A percentile compares a stretch with the other conserved stretches of the same genome.
These are phyloP conservation scores for Corbicula japonica DNA, from an alignment of 2,888 invertebrate genomes.

Conservation along the genomic window DNA sequence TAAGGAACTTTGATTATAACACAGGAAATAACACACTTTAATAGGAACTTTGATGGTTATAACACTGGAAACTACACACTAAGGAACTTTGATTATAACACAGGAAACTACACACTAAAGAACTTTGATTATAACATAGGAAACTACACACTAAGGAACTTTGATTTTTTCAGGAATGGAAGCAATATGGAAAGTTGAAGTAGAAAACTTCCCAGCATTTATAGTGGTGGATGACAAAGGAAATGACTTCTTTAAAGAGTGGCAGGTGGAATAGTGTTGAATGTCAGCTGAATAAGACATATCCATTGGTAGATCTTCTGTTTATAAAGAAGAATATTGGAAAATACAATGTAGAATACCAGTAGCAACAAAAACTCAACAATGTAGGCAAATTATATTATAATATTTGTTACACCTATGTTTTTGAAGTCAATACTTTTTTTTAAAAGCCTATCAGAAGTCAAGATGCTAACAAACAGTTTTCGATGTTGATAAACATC, in stretches of 20 bases:
- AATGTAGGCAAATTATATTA: too few species aligned
- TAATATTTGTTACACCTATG: too few species aligned
- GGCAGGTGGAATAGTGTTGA: constrained; percentile 86
- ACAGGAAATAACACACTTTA: not conserved
- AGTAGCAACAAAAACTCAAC: too few species aligned
- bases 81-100: too few species aligned
- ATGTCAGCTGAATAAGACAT: too few species aligned
- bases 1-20: not conserved
- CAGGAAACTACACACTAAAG: not conserved
- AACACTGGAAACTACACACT: not conserved
- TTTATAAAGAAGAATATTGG: too few species aligned
- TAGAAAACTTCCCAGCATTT: constrained; percentile 86
- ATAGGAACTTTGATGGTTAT: not conserved
- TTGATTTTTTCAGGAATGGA: constrained; percentile 85
- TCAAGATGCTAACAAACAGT: too few species aligned
- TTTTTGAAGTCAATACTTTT: too few species aligned
- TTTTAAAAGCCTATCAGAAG: too few species aligned
- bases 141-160: not conserved
- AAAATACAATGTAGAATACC: too few species aligned
- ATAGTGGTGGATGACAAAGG: constrained; percentile 87
- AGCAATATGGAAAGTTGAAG: constrained; percentile 86
- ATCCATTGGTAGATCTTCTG: too few species aligned
- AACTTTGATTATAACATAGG: not conserved
- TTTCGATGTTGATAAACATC: too few species aligned
- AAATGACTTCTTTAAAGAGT: constrained; percentile 86